A percentile compares a stretch with the other conserved stretches of the same genome.
Evolutionary conservation across 2,797 vertebrate species (phyloP).

Genomic region (Parauchenoglanis punctatus): DNA sequence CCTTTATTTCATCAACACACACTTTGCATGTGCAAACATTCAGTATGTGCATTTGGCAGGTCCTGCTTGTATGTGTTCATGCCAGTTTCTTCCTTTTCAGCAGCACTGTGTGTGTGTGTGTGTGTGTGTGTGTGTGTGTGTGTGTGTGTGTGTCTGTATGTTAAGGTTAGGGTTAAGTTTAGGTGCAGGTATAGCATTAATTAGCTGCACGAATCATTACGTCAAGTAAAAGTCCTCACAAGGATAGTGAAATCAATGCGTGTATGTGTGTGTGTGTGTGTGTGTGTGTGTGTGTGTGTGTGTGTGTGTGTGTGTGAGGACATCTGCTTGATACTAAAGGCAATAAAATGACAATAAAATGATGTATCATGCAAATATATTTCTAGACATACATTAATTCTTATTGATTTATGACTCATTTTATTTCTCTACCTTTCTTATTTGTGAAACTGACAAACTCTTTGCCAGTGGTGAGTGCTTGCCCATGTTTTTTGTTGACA

Average conservation of each 20-base stretch:
- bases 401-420: background rate
- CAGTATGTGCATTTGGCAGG: constrained; percentile 5
- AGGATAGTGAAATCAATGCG: too few relatives aligned
- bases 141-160: background rate
- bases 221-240: too few relatives aligned
- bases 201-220: too few relatives aligned
- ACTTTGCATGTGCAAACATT: background rate
- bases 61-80: background rate
- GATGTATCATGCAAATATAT: background rate
- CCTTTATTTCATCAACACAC: background rate
- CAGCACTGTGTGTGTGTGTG: background rate
- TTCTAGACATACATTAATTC: background rate
- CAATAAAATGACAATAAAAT: background rate
- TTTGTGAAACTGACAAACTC: background rate
- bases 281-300: background rate
- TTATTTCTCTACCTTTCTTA: background rate
- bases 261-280: too few relatives aligned
- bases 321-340: background rate
- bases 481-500: constrained; percentile 53
- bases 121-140: background rate
- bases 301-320: background rate
- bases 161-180: too few relatives aligned
- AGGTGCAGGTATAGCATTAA: too few relatives aligned
- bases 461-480: background rate
- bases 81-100: background rate